Evolutionary conservation across 2,888 invertebrate genomes (phyloP), one percentile per base, ranked within the genome.

Genomic region (Salpingus planirostris): DNA sequence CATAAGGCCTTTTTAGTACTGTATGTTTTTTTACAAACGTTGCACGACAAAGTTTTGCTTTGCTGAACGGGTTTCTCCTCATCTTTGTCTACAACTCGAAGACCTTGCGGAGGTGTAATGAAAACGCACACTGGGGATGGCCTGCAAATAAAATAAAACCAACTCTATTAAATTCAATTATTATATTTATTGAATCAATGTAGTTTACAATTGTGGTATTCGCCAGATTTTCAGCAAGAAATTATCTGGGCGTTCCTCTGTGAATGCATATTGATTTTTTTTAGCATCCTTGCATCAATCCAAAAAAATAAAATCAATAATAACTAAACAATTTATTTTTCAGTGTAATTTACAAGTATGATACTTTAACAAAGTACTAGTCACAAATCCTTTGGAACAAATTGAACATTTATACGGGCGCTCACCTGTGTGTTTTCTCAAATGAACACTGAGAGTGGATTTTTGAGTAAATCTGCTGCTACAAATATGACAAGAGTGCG

Each of bases 381-480:
- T 10, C 6, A 11, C 26, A 13, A 26, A 26, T 6, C 26, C 7
- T 26, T 13, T 10, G 13, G 4, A 6, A 13, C 26, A 26, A 13
- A 26, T 26, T 6, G 7, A 11, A 11, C 26, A 26, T 11, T 4
- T n/a, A 12, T 26, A 26, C 12, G 12, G 13, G 5, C 26, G 26
- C 13, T 11, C 23, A 13, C 28, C 33, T 14, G 60, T 64, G 42
- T 64, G 65, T 24, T 55, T 68, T 62, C 73, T 75, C 48, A 74
- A 64, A 44, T 77, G 77, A 64, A 75, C 70, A 48, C 74, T 73
- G 29, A 77, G 65, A 61, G 75, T 69, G 4, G 75, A 74, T 55
- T 72, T 72, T 39, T 76, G 73, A 13, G 74, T 74, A 58, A 76
- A 77, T 13, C 73, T 74, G 52, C 75, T 74, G 2, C 67, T 67